Conservation (phyloP, 2,797 vertebrate genomes). For the Enteromius radiatus region DNA sequence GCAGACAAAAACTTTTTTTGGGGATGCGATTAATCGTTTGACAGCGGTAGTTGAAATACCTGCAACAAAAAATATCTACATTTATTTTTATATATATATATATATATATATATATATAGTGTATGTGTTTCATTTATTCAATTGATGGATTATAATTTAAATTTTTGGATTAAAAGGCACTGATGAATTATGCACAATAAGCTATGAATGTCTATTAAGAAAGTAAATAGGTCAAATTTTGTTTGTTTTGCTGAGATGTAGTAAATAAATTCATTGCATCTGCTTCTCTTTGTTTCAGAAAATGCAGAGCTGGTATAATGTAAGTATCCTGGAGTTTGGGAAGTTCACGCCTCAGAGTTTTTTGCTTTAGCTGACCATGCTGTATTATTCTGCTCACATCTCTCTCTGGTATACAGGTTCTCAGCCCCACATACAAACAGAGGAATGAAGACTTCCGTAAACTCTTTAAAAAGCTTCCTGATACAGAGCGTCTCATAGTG, state of each 20-base stretch:
- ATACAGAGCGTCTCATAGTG: slow-evolving; percentile 89
- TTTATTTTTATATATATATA: too few relatives aligned
- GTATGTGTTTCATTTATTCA: too few relatives aligned
- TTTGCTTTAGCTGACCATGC: slow-evolving; percentile 42
- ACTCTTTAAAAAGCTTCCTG: slow-evolving; percentile 90
- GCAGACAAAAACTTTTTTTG: too few relatives aligned
- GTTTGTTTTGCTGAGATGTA: neutral
- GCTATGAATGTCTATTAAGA: neutral
- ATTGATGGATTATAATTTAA: neutral
- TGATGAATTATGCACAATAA: neutral
- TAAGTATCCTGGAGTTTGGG: slow-evolving; percentile 75
- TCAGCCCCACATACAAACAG: slow-evolving; percentile 92
- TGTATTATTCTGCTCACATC: neutral
- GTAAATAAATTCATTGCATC: neutral
- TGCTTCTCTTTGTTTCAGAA: slow-evolving; percentile 82
- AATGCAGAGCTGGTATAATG: slow-evolving; percentile 96
- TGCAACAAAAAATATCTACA: too few relatives aligned
- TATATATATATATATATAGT: too few relatives aligned
- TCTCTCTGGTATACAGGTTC: slow-evolving; percentile 76
- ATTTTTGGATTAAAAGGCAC: neutral
- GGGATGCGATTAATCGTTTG: too few relatives aligned
- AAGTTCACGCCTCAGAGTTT: slow-evolving; percentile 25
- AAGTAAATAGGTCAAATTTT: neutral
- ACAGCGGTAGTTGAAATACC: too few relatives aligned
- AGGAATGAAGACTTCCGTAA: slow-evolving; percentile 91